phyloP scores from a whole-genome alignment of 2,113 vertebrate species.

The Paramormyrops kingsleyae region DNA sequence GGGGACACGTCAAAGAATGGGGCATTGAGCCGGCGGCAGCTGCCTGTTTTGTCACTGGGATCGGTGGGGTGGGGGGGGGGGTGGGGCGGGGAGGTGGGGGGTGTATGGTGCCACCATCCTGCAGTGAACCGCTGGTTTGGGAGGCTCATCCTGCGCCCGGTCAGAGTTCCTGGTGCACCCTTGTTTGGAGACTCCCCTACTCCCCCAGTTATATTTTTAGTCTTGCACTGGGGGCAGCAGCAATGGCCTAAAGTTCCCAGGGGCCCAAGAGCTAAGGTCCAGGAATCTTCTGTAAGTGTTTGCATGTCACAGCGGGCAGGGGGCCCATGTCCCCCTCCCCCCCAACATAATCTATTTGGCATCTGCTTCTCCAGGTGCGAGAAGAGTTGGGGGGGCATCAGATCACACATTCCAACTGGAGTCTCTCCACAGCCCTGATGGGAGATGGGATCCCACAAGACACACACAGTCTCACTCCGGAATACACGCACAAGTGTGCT shows the following conservation, averaged over 20 bases:
- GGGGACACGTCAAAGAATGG: conserved; percentile 91
- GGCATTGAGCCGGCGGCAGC: conserved; percentile 89
- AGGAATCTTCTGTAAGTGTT: conserved; percentile 78
- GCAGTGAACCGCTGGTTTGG: too few relatives aligned
- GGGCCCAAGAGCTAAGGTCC: conserved; percentile 52
- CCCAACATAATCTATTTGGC: conserved; percentile 77
- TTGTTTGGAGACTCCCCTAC: neutral
- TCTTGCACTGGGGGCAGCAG: neutral
- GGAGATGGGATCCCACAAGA: conserved; percentile 35
- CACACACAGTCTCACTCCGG: conserved; percentile 24
- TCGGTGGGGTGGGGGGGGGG: conserved; percentile 6
- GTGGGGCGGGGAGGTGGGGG: neutral
- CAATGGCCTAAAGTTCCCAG: conserved; percentile 34
- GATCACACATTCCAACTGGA: conserved; percentile 92
- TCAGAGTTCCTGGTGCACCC: neutral
- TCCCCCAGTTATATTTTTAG: neutral
- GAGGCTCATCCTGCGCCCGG: neutral
- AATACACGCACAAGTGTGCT: conserved; percentile 12
- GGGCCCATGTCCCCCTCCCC: conserved; percentile 66
- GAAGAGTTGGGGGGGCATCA: conserved; percentile 90
- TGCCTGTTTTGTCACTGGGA: conserved; percentile 86
- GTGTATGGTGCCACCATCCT: neutral
- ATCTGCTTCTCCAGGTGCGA: conserved; percentile 86
- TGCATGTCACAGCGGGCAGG: conserved; percentile 83
- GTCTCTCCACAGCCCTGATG: conserved; percentile 84